Percentiles rank a stretch among this genome's conserved stretches.
Conservation (phyloP, 2,797 vertebrate genomes). For the Schizopygopsis malacanthus region DNA sequence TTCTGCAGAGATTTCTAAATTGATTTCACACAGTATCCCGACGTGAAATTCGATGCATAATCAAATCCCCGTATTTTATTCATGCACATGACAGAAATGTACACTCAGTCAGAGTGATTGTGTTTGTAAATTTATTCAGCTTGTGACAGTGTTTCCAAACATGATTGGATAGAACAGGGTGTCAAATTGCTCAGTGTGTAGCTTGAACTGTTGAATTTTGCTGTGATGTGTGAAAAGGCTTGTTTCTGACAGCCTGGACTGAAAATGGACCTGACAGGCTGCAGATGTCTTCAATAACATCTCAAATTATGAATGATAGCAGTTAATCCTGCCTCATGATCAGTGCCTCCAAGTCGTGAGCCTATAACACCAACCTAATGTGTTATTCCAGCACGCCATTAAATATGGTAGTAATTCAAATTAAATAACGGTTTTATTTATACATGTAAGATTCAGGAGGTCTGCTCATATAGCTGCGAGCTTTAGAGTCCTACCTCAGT, state of each 20-base stretch:
- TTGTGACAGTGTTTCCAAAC: constrained; percentile 8
- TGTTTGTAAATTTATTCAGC: constrained; percentile 17
- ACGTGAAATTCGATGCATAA: neutral
- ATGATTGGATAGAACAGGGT: constrained; percentile 16
- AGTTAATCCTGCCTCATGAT: neutral
- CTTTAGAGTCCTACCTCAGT: neutral
- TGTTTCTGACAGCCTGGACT: constrained; percentile 9
- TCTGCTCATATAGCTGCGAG: neutral
- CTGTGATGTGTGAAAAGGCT: neutral
- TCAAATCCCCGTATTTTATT: constrained; percentile 11
- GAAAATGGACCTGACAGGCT: neutral
- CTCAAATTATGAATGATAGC: constrained; percentile 1
- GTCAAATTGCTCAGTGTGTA: neutral
- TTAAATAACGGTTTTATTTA: neutral
- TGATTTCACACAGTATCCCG: neutral
- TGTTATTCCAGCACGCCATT: neutral
- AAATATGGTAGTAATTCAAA: neutral
- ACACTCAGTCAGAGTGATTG: constrained; percentile 29
- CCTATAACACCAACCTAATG: neutral
- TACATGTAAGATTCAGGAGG: neutral
- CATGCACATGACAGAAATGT: neutral
- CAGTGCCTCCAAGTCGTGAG: neutral
- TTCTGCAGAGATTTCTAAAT: neutral
- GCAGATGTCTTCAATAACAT: constrained; percentile 3
- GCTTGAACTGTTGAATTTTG: constrained; percentile 26